These are phyloP conservation scores for Microplitis manilae DNA, from an alignment of 2,888 invertebrate species.

Conservation along the genomic window DNA sequence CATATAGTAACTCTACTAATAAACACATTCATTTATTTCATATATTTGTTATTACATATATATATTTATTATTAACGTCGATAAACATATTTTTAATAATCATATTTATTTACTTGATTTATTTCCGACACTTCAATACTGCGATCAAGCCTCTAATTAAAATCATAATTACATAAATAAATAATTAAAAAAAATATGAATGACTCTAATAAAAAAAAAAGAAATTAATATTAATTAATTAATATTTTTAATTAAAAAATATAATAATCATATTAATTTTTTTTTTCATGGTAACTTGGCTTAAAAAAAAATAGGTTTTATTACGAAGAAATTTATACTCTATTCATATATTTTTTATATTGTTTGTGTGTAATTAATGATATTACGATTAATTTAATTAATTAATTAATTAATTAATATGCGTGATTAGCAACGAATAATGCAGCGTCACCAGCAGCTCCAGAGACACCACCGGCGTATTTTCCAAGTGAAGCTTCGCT, in stretches of 20 bases:
- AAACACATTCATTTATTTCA: background rate
- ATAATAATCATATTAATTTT: background rate
- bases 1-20: background rate
- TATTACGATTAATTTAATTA: background rate
- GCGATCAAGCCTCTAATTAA: background rate
- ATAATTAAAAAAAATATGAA: background rate
- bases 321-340: background rate
- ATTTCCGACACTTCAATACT: background rate
- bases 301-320: background rate
- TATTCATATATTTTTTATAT: no score
- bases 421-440: constrained; percentile 97
- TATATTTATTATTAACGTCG: background rate
- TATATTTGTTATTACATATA: background rate
- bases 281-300: background rate
- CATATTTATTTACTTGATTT: background rate
- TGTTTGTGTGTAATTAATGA: background rate
- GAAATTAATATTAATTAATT: background rate
- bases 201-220: background rate
- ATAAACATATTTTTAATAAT: background rate
- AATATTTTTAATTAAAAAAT: background rate
- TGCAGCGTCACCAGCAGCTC: constrained; percentile 88
- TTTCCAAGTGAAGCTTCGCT: constrained; percentile 92
- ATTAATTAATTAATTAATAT: constrained; percentile 79
- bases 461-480: constrained; percentile 90
- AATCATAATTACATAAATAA: background rate